Evolutionary conservation across 2,113 vertebrate species (phyloP), one percentile per base, ranked within the genome.

Genomic region (Clarias magur): DNA sequence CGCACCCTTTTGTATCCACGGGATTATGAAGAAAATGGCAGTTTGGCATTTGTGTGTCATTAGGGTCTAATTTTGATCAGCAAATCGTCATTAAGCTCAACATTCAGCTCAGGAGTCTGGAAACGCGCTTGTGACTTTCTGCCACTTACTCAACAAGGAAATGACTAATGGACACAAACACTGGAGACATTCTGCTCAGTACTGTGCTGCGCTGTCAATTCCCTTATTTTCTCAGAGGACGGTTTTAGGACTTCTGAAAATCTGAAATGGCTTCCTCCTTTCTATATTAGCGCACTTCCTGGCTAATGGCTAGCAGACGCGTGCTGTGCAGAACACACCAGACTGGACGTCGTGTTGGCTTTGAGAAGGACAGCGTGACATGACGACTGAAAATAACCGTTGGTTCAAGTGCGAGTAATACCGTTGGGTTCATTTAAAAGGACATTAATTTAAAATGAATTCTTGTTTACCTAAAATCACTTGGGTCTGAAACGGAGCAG

Each of bases 11-110:
- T 42, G 42, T 7, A 42, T 2, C 42, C 42, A 42, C 42, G 23
- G 27, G 81, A 57, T 83, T 78, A 42, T 78, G 54, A 48, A 38
- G 82, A 83, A 76, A 89, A 48, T 78, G 23, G n/a, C 16, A 80
- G 27, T 19, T 34, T 70, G 48, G 23, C 62, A 65, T 42, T 34
- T 42, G 59, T n/a, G 38, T 82, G 38, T 82, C 59, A 82, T 82
- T 48, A 67, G 53, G 23, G 60, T 21, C 34, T 65, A n/a, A n/a
- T 68, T 83, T 65, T 54, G 62, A 67, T 83, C 63, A 53, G 62
- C 42, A 17, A 53, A 68, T 67, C 54, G 25, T 38, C 82, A 70
- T 70, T 83, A 56, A 56, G 27, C 78, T 59, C 57, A 80, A 59
- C 27, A 34, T 80, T 27, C 63, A 56, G 48, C 13, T 54, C 62